Evolutionary conservation across 1,140 invertebrate species (phyloP), one percentile per base, ranked within the genome.

Genomic region (Bicyclus anynana): DNA sequence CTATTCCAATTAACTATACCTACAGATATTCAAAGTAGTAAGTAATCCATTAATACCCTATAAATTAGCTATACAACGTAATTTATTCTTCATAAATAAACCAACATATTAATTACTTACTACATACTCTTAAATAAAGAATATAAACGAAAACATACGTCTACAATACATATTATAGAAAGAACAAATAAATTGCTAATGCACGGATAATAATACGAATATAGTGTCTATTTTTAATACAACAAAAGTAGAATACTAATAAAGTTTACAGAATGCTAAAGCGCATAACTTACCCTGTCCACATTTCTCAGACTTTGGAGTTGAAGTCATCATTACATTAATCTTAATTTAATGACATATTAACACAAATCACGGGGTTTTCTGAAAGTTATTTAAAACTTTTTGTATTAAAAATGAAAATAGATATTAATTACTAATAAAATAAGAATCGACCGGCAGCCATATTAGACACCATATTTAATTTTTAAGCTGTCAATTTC

Each of bases 281-380:
- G 59, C 59, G 59, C 65, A 53, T 67, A 66, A 68, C 80, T 82
- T 82, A 87, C 84, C 84, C 74, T 83, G 80, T 60, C 72, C 75
- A 53, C 74, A 83, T 87, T 84, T 87, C 54, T 87, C 84, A 67
- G 82, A 77, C 75, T 87, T 87, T 54, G 84, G 84, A 74, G 84
- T 87, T 54, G 84, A 87, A 83, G 80, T 85, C 84, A 87, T 87
- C 67, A 71, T 78, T 75, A 71, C 53, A 63, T 62, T 56, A 65
- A 62, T 59, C 57, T 73, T 55, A 64, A 55, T 65, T 63, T 64
- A 77, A 74, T 80, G 71, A 60, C 84, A 85, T 83, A 81, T 83
- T 87, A 81, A 69, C 67, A 72, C 63, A 62, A 58, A 52, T 69
- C 69, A 58, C 53, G 54, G 53, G 52, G 47, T 67, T 64, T 55